Evolutionary conservation across 1,140 invertebrate species (phyloP).

Genomic region (Formica exsecta): DNA sequence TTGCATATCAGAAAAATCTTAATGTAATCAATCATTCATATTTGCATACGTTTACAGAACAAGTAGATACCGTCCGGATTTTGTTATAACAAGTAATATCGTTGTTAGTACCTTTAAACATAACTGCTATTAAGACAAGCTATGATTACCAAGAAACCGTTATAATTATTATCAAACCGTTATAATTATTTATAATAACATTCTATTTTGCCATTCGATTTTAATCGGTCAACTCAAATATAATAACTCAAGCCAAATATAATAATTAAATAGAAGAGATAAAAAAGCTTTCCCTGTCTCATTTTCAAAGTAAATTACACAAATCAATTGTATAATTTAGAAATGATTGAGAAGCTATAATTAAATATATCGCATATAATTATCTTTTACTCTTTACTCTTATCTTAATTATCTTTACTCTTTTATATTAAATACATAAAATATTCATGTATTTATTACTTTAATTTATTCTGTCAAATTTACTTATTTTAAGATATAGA

Average conservation of each 20-base stretch:
- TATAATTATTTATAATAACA: constrained; percentile 5
- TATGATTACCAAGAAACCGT: background rate
- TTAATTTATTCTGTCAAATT: background rate
- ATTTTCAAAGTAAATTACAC: background rate
- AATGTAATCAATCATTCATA: background rate
- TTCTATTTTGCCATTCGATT: background rate
- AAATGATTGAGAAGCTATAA: background rate
- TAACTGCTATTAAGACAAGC: background rate
- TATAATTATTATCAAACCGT: too few species aligned
- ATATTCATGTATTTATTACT: background rate
- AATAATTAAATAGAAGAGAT: background rate
- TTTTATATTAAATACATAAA: background rate
- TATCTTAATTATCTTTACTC: too few species aligned
- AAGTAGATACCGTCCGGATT: background rate
- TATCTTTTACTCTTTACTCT: background rate
- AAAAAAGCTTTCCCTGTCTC: background rate
- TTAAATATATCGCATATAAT: background rate
- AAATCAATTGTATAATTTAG: constrained; percentile 3
- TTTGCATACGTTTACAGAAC: background rate
- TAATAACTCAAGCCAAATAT: background rate
- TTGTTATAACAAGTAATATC: background rate
- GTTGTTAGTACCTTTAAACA: background rate
- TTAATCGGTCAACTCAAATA: too few species aligned
- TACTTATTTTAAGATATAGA: background rate
- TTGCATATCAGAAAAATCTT: background rate